These are phyloP conservation scores for Meloidogyne hapla DNA, from an alignment of 1,140 invertebrate genomes.

Conservation along the genomic window DNA sequence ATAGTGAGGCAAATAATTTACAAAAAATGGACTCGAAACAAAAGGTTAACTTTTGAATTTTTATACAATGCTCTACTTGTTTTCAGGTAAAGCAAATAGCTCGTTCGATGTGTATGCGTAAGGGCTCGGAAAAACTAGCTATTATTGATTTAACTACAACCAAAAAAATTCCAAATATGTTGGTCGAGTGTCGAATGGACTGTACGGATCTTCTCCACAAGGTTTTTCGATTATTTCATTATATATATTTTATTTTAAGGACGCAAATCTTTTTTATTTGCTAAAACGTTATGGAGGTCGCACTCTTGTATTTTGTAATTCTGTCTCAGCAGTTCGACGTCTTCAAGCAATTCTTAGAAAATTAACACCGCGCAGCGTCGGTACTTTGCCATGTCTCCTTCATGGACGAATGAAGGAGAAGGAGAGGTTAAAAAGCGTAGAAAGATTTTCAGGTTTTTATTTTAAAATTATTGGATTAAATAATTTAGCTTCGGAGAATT, in stretches of 20 bases:
- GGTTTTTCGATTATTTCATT: conserved; percentile 19
- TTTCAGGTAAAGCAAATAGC: conserved; percentile 29
- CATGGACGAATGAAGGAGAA: conserved; percentile 93
- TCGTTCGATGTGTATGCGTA: conserved; percentile 72
- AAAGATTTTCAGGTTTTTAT: conserved; percentile 75
- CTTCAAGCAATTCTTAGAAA: conserved; percentile 79
- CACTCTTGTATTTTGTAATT: conserved; percentile 95
- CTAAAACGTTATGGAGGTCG: conserved; percentile 78
- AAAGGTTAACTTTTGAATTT: background rate
- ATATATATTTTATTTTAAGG: conserved; percentile 66
- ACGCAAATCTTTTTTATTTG: conserved; percentile 90
- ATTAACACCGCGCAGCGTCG: conserved; percentile 71
- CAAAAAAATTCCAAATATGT: conserved; percentile 75
- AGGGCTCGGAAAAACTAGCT: conserved; percentile 73
- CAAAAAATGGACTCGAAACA: conserved; percentile 7
- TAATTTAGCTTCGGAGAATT: conserved; percentile 65
- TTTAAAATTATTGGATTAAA: background rate
- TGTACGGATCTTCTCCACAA: conserved; percentile 74
- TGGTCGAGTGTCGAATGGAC: conserved; percentile 79
- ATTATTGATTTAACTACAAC: conserved; percentile 82
- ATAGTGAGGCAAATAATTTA: background rate
- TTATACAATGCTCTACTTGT: background rate
- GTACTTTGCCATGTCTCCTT: conserved; percentile 73
- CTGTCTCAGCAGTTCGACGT: conserved; percentile 84
- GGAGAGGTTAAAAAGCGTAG: conserved; percentile 88